phyloP scores from a whole-genome alignment of 1,140 invertebrate genomes.

The Drosophila willistoni region DNA sequence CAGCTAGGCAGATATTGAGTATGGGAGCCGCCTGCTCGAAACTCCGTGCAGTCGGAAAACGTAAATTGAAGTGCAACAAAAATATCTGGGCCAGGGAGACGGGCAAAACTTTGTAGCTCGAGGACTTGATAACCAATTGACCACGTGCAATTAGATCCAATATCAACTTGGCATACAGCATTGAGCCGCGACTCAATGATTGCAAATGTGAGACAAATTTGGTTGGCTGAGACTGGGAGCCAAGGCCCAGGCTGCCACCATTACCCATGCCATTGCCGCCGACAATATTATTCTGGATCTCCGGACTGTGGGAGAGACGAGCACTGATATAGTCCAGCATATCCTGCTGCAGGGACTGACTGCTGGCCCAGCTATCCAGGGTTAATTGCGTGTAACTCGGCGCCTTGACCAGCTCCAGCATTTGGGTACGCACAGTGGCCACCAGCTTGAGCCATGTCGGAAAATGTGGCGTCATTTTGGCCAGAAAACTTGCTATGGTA shows the following conservation, averaged over 20 bases:
- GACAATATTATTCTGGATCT: conserved; percentile 93
- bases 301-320: conserved; percentile 89
- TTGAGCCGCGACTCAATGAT: conserved; percentile 92
- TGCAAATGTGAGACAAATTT: conserved; percentile 95
- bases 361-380: conserved; percentile 87
- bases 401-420: conserved; percentile 92
- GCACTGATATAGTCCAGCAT: conserved; percentile 94
- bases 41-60: conserved; percentile 94
- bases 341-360: conserved; percentile 91
- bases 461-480: conserved; percentile 91
- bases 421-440: conserved; percentile 92
- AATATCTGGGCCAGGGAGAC: conserved; percentile 96
- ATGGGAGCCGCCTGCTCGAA: conserved; percentile 95
- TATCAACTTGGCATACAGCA: conserved; percentile 95
- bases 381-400: conserved; percentile 91
- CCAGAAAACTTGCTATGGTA: conserved; percentile 95
- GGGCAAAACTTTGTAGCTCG: conserved; percentile 96
- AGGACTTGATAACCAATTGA: conserved; percentile 95
- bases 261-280: conserved; percentile 14
- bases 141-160: conserved; percentile 97
- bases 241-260: not conserved
- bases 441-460: conserved; percentile 96
- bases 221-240: conserved; percentile 59
- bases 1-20: conserved; percentile 94
- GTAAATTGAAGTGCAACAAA: conserved; percentile 95